Evolutionary conservation across 2,113 vertebrate species (phyloP).

Genomic region (Theristicus caerulescens): DNA sequence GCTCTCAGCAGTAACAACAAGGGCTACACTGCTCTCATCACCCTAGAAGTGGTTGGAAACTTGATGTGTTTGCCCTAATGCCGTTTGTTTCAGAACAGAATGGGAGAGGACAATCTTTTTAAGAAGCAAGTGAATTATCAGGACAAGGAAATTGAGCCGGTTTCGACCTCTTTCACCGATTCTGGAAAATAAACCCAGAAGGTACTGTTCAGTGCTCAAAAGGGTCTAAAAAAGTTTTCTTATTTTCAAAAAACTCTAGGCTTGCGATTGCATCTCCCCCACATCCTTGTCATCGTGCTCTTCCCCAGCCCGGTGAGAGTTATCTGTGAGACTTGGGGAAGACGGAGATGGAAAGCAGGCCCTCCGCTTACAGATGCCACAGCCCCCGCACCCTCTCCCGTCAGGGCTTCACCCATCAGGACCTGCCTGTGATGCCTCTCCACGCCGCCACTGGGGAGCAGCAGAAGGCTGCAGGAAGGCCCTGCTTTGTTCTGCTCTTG

Average conservation of each 20-base stretch:
- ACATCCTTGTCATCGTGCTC: not conserved
- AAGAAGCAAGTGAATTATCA: not conserved
- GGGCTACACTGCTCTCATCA: not conserved
- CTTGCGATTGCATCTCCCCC: not conserved
- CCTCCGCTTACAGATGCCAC: rapidly evolving
- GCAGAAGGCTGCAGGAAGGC: not conserved
- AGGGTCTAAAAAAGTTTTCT: not conserved
- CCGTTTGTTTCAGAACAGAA: not conserved
- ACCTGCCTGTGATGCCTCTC: not conserved
- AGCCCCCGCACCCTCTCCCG: not conserved
- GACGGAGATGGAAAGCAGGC: not conserved
- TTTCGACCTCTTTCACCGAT: not conserved
- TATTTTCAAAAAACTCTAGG: not conserved
- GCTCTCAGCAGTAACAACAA: not conserved
- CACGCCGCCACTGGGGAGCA: constrained; percentile 22
- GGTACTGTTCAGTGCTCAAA: not conserved
- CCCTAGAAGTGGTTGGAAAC: not conserved
- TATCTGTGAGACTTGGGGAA: not conserved
- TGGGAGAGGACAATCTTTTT: rapidly evolving
- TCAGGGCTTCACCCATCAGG: not conserved
- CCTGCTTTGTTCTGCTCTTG: not conserved
- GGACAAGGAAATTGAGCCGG: rapidly evolving
- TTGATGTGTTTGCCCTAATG: not conserved
- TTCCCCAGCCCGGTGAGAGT: not conserved
- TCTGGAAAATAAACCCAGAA: not conserved